Conservation (phyloP, 2,888 invertebrate species). For the Drosophila pseudotakahashii region DNA sequence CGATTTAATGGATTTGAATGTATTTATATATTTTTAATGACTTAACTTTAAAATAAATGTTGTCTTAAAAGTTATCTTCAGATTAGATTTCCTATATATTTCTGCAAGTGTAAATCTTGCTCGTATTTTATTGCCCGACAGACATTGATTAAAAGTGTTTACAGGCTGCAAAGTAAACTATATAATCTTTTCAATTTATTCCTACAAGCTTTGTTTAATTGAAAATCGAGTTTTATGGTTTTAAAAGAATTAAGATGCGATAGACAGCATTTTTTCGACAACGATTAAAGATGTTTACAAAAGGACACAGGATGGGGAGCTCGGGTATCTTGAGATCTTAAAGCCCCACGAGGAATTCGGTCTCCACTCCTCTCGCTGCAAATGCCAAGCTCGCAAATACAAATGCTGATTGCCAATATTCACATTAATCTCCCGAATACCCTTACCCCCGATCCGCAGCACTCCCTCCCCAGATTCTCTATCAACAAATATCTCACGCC, state of each 20-base stretch:
- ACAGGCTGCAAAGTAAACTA: background rate
- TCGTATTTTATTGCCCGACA: background rate
- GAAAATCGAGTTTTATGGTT: background rate
- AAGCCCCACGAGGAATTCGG: slow-evolving; percentile 16
- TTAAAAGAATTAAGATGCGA: background rate
- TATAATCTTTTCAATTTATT: background rate
- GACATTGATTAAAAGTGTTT: slow-evolving; percentile 18
- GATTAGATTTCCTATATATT: background rate
- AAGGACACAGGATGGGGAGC: slow-evolving; percentile 21
- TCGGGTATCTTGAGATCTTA: slow-evolving; percentile 10
- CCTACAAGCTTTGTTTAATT: background rate
- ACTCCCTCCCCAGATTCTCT: slow-evolving; percentile 14
- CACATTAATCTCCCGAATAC: slow-evolving; percentile 64
- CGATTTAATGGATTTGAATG: background rate
- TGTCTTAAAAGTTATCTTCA: background rate
- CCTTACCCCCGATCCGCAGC: background rate
- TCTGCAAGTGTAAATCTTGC: background rate
- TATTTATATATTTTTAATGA: background rate
- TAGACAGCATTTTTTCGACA: background rate
- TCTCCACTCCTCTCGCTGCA: slow-evolving; percentile 41
- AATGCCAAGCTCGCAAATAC: slow-evolving; percentile 70
- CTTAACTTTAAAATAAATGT: background rate
- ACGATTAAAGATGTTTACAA: slow-evolving; percentile 4
- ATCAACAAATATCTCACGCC: slow-evolving; percentile 72
- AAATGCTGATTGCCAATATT: slow-evolving; percentile 75